These are phyloP conservation scores for Ephialtes manifestator DNA, from an alignment of 2,888 invertebrate genomes.

Conservation along the genomic window DNA sequence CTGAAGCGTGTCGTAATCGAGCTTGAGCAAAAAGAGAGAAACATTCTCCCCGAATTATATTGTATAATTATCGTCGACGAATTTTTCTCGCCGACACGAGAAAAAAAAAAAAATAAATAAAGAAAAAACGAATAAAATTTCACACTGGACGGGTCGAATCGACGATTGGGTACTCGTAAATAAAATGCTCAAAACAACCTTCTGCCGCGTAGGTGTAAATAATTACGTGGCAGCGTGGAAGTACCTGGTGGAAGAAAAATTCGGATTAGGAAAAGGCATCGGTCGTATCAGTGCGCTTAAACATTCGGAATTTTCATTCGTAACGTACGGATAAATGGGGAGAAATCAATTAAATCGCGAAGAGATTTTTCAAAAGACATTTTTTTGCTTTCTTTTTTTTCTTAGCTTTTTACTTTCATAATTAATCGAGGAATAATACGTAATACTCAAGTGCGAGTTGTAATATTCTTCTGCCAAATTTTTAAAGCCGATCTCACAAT, in stretches of 20 bases:
- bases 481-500: slow-evolving; percentile 34
- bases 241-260: slow-evolving; percentile 51
- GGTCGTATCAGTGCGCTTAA: slow-evolving; percentile 23
- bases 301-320: slow-evolving; percentile 30
- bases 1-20: slow-evolving; percentile 52
- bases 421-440: slow-evolving; percentile 37
- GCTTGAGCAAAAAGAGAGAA: slow-evolving; percentile 40
- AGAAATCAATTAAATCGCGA: neutral
- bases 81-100: slow-evolving; percentile 32
- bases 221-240: slow-evolving; percentile 27
- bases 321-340: slow-evolving; percentile 23
- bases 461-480: slow-evolving; percentile 39
- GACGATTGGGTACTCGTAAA: slow-evolving; percentile 40
- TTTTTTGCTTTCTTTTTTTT: neutral
- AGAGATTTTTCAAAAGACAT: neutral
- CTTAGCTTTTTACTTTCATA: slow-evolving; percentile 33
- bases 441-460: slow-evolving; percentile 30
- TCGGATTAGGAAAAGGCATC: slow-evolving; percentile 30
- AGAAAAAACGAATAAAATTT: too few relatives aligned
- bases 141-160: slow-evolving; percentile 2
- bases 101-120: slow-evolving; percentile 9
- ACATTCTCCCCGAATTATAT: slow-evolving; percentile 44
- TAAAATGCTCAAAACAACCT: slow-evolving; percentile 50
- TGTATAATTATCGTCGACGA: slow-evolving; percentile 39
- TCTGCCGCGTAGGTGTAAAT: slow-evolving; percentile 36